Conservation (phyloP, 2,113 vertebrate species). For the Channa argus region DNA sequence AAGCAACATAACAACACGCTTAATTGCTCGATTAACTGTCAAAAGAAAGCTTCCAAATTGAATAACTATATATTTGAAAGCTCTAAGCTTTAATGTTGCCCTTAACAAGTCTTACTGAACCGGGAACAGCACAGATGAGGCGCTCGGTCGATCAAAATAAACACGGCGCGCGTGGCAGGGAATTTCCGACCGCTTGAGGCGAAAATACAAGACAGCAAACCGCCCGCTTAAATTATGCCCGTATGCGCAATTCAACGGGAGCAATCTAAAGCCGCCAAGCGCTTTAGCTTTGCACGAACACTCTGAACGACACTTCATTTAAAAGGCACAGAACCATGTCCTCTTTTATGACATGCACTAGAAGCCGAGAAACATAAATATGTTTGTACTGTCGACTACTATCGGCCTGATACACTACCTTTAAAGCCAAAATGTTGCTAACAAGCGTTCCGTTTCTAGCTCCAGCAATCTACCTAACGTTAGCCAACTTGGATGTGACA, state of each 20-base stretch:
- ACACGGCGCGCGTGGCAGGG: neutral
- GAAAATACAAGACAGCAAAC: fast-evolving
- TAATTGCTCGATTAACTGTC: no score
- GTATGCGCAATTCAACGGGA: neutral
- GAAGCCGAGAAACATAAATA: neutral
- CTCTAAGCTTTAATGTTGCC: no score
- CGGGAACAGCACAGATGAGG: no score
- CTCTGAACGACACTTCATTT: no score
- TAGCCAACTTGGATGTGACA: neutral
- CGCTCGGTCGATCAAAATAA: neutral
- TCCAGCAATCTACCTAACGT: neutral
- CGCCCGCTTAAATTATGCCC: neutral
- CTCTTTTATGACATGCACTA: fast-evolving
- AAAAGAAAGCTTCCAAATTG: neutral
- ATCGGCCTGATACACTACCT: neutral
- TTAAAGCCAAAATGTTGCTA: neutral
- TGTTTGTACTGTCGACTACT: neutral
- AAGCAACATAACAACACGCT: no score
- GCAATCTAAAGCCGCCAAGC: neutral
- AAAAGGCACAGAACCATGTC: neutral
- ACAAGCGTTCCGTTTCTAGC: neutral
- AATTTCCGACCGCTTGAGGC: fast-evolving
- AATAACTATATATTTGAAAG: no score
- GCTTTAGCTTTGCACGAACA: neutral
- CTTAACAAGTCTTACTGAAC: no score